A percentile compares a stretch with the other conserved stretches of the same genome.
phyloP scores from a whole-genome alignment of 2,888 invertebrate species.

The Spisula subtruncata region DNA sequence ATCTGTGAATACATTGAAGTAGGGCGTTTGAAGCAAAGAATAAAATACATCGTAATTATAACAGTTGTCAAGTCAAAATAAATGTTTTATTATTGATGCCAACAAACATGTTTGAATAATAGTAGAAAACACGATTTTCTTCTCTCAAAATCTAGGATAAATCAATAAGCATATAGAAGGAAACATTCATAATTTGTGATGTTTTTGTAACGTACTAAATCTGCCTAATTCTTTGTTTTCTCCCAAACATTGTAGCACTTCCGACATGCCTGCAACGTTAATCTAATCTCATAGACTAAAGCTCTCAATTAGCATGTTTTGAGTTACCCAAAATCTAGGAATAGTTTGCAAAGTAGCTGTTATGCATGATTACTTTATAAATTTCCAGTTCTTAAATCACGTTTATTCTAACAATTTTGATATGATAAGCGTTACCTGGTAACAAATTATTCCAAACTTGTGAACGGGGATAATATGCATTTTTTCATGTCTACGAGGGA shows the following conservation, averaged over 20 bases:
- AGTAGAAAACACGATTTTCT: not conserved
- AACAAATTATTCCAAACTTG: conserved; percentile 24
- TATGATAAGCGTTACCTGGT: conserved; percentile 19
- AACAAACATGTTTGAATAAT: not conserved
- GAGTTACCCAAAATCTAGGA: not conserved
- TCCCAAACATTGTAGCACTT: not conserved
- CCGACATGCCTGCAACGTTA: conserved; percentile 1
- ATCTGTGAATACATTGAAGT: too few species aligned
- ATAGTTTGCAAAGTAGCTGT: not conserved
- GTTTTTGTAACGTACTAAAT: not conserved
- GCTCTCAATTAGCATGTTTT: conserved; percentile 21
- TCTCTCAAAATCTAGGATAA: not conserved
- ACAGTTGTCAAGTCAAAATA: not conserved
- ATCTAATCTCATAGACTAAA: not conserved
- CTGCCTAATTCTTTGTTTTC: conserved; percentile 15
- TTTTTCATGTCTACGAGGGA: not conserved
- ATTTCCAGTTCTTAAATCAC: conserved; percentile 27
- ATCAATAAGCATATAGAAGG: not conserved
- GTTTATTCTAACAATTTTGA: conserved; percentile 29
- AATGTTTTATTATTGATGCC: not conserved
- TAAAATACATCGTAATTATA: too few species aligned
- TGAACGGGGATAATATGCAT: not conserved
- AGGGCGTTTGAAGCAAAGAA: too few species aligned
- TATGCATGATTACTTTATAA: conserved; percentile 16
- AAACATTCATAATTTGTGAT: not conserved